A percentile compares a stretch with the other conserved stretches of the same genome.
Evolutionary conservation across 37 sponge, comb jelly and placozoan species (phyloP).

Genomic region (Beroe forskalii): DNA sequence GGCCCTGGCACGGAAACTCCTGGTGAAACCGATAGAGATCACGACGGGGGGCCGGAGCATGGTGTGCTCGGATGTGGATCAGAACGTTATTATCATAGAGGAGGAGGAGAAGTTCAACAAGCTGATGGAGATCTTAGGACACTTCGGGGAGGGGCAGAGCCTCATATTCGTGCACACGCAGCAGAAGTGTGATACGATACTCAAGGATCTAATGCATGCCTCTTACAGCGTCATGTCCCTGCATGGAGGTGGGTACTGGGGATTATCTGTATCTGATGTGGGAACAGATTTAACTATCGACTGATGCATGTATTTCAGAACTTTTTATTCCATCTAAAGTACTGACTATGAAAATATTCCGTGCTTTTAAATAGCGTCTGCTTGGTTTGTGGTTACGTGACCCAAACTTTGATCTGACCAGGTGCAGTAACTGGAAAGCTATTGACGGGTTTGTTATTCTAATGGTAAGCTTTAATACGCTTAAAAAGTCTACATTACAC

Average conservation of each 20-base stretch:
- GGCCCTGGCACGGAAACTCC: slow-evolving; percentile 92
- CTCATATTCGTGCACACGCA: slow-evolving; percentile 96
- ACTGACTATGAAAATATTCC: too few relatives aligned
- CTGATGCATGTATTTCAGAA: too few relatives aligned
- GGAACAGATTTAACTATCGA: too few relatives aligned
- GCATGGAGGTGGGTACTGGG: slow-evolving; percentile 76
- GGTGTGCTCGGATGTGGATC: slow-evolving; percentile 93
- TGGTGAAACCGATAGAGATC: slow-evolving; percentile 90
- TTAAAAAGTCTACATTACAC: too few relatives aligned
- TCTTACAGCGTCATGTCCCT: slow-evolving; percentile 93
- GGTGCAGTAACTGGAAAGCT: too few relatives aligned
- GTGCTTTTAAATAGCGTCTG: too few relatives aligned
- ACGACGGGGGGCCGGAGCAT: slow-evolving; percentile 95
- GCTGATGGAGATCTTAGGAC: slow-evolving; percentile 90
- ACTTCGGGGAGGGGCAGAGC: slow-evolving; percentile 77
- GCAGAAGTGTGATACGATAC: slow-evolving; percentile 80
- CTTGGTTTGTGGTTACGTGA: too few relatives aligned
- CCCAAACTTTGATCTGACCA: too few relatives aligned
- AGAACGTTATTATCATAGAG: slow-evolving; percentile 85
- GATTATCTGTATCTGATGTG: too few relatives aligned
- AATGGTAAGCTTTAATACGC: too few relatives aligned
- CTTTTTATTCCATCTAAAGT: too few relatives aligned
- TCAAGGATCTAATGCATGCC: slow-evolving; percentile 88
- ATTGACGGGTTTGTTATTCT: too few relatives aligned
- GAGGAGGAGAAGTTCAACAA: slow-evolving; percentile 90